These are phyloP conservation scores for Nemotelus pantherinus DNA, from an alignment of 2,888 invertebrate genomes.

Conservation along the genomic window DNA sequence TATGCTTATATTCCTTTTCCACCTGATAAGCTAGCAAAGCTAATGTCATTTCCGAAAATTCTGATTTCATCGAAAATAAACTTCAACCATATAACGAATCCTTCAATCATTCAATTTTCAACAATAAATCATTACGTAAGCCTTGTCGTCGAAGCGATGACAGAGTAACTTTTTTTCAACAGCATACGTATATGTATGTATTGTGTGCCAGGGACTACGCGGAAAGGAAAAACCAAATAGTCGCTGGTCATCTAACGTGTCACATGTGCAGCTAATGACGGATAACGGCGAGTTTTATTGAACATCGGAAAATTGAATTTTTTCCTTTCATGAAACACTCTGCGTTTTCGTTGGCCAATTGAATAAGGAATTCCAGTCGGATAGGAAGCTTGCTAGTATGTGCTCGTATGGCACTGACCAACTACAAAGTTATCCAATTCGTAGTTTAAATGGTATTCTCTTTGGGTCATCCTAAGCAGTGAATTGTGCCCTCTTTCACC, in stretches of 20 bases:
- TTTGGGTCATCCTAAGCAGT: neutral
- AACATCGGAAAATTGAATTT: slow-evolving; percentile 32
- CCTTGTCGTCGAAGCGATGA: slow-evolving; percentile 18
- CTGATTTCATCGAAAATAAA: too few species aligned
- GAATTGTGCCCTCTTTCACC: neutral
- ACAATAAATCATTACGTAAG: slow-evolving; percentile 30
- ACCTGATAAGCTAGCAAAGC: too few species aligned
- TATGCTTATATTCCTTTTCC: too few species aligned
- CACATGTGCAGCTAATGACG: slow-evolving; percentile 38
- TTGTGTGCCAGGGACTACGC: neutral
- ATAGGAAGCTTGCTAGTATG: too few species aligned
- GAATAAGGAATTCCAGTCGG: neutral
- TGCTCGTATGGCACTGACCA: neutral
- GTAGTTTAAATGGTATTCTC: slow-evolving; percentile 23
- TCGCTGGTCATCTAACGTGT: slow-evolving; percentile 37
- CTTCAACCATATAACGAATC: too few species aligned
- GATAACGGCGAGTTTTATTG: slow-evolving; percentile 31
- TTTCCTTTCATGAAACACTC: neutral
- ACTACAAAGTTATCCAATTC: slow-evolving; percentile 32
- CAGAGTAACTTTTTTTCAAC: slow-evolving; percentile 13
- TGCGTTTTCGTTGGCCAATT: neutral
- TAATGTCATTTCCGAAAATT: too few species aligned
- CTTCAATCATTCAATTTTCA: neutral
- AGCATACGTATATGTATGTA: too few species aligned
- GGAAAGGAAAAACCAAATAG: neutral